A percentile compares a stretch with the other conserved stretches of the same genome.
Conservation (phyloP, 1,140 invertebrate species). For the Saxidomus purpurata region DNA sequence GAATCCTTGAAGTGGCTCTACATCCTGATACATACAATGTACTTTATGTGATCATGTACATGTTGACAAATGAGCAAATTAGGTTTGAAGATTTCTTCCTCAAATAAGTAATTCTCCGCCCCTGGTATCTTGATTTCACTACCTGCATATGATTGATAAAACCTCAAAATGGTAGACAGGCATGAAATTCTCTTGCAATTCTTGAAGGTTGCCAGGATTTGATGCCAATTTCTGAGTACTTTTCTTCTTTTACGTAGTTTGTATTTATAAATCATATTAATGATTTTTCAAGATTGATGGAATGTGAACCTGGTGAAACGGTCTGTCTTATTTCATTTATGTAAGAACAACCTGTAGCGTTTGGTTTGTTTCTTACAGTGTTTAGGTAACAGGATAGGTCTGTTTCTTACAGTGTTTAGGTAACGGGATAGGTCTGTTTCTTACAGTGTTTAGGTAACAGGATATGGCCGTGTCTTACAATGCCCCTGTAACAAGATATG, state of each 20-base stretch:
- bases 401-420: background rate
- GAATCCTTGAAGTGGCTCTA: no score
- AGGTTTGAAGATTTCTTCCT: no score
- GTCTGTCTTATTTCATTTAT: slow-evolving; percentile 11
- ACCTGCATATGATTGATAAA: slow-evolving; percentile 2
- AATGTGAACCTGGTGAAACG: background rate
- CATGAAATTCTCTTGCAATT: slow-evolving; percentile 37
- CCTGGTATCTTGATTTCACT: background rate
- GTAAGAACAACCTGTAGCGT: background rate
- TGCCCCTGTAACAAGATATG: background rate
- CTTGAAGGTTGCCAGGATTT: slow-evolving; percentile 3
- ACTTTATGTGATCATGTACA: no score
- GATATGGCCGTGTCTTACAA: background rate
- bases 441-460: background rate
- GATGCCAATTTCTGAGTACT: slow-evolving; percentile 28
- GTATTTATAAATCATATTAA: slow-evolving; percentile 41
- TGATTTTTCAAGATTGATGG: slow-evolving; percentile 18
- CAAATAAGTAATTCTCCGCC: no score
- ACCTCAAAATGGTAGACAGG: slow-evolving; percentile 7
- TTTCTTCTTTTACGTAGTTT: slow-evolving; percentile 31
- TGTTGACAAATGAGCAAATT: no score
- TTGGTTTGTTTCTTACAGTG: background rate
- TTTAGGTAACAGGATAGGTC: background rate
- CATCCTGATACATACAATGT: no score
- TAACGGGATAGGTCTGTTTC: background rate